Evolutionary conservation across 1,140 invertebrate species (phyloP).

Genomic region (Hyposmocoma kahamanoa): DNA sequence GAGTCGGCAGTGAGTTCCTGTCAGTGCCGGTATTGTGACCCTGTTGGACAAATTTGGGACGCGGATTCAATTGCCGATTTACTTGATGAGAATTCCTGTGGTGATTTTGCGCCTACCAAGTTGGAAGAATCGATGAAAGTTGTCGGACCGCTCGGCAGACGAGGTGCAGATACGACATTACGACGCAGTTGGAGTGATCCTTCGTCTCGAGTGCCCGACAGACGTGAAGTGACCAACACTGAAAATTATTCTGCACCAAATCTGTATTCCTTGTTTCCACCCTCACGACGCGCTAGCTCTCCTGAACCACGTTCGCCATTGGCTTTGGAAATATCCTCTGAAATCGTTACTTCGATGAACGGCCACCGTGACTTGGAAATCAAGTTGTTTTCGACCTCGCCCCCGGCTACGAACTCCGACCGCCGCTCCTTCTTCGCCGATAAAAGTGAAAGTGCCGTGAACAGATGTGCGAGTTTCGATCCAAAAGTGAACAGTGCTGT

Average conservation of each 20-base stretch:
- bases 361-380: conserved; percentile 86
- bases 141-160: conserved; percentile 47
- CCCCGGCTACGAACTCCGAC: conserved; percentile 56
- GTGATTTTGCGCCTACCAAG: conserved; percentile 61
- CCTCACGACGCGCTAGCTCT: conserved; percentile 62
- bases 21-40: conserved; percentile 87
- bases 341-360: conserved; percentile 84
- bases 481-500: conserved; percentile 60
- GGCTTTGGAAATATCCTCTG: conserved; percentile 81
- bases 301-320: conserved; percentile 53
- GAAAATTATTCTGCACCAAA: conserved; percentile 54
- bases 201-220: conserved; percentile 55
- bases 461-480: conserved; percentile 48
- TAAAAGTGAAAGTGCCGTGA: conserved; percentile 66
- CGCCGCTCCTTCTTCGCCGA: conserved; percentile 61
- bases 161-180: conserved; percentile 64
- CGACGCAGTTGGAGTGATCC: conserved; percentile 79
- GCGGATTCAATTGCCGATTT: conserved; percentile 73
- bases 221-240: conserved; percentile 43
- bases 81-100: conserved; percentile 60
- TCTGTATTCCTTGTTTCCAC: conserved; percentile 74
- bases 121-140: conserved; percentile 68
- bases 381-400: conserved; percentile 80
- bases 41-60: conserved; percentile 85
- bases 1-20: conserved; percentile 76